Conservation (phyloP, 30 jellyfish, hydroid and myxozoan genomes). For the Cassiopea xamachana region DNA sequence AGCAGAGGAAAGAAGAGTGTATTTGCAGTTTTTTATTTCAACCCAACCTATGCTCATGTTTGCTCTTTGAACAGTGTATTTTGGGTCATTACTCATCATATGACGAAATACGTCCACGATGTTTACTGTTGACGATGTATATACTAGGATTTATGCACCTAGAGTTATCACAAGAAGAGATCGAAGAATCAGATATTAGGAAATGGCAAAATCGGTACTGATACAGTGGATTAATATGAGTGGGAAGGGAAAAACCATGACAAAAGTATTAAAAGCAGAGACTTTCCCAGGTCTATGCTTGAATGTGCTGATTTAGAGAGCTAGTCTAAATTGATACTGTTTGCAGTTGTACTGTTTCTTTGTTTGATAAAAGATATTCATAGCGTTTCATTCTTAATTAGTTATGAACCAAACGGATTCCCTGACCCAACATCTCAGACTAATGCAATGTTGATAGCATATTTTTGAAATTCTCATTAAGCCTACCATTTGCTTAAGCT, state of each 20-base stretch:
- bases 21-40: no score
- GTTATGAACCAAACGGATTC: not conserved
- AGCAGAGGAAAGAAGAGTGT: no score
- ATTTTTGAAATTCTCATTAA: not conserved
- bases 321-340: not conserved
- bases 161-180: not conserved
- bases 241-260: not conserved
- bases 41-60: no score
- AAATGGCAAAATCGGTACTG: not conserved
- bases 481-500: slow-evolving; percentile 2
- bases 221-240: not conserved
- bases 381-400: slow-evolving; percentile 21
- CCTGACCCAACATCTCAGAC: not conserved
- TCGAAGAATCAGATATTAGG: not conserved
- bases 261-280: not conserved
- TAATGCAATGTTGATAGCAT: not conserved
- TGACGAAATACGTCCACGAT: not conserved
- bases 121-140: not conserved
- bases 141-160: not conserved
- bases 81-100: no score
- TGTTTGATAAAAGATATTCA: not conserved
- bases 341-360: slow-evolving; percentile 1
- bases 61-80: no score
- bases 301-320: not conserved
- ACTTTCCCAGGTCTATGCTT: slow-evolving; percentile 16